Evolutionary conservation across 2,797 vertebrate species (phyloP).

Genomic region (Lithobates sylvaticus): DNA sequence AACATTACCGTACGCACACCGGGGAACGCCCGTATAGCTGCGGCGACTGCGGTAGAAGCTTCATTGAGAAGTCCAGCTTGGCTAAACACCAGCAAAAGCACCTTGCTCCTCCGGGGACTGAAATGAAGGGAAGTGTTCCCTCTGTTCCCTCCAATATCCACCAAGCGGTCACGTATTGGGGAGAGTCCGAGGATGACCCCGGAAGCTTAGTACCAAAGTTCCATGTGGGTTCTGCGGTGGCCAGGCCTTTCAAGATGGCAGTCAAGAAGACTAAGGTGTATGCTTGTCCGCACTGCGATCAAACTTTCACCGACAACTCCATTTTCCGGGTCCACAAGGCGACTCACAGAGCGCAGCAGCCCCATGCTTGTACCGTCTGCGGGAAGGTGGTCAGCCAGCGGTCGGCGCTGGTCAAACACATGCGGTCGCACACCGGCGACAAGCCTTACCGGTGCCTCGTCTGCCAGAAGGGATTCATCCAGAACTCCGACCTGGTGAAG

Average conservation of each 20-base stretch:
- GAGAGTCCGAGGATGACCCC: slow-evolving; percentile 30
- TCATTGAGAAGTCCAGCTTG: slow-evolving; percentile 61
- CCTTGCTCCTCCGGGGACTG: not conserved
- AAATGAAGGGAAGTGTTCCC: not conserved
- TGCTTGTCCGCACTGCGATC: slow-evolving; percentile 38
- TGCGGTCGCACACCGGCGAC: slow-evolving; percentile 43
- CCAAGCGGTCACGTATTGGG: slow-evolving; percentile 45
- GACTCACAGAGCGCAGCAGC: slow-evolving; percentile 38
- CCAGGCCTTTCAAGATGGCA: not conserved
- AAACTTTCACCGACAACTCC: slow-evolving; percentile 47
- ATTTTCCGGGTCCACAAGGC: slow-evolving; percentile 45
- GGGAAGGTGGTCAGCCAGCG: slow-evolving; percentile 59
- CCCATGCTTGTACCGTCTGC: slow-evolving; percentile 67
- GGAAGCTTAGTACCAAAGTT: slow-evolving; percentile 43
- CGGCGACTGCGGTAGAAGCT: slow-evolving; percentile 58
- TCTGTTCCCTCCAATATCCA: not conserved
- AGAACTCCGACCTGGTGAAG: slow-evolving; percentile 53
- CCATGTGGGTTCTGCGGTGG: not conserved
- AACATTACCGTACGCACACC: slow-evolving; percentile 49
- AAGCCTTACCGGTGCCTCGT: slow-evolving; percentile 17
- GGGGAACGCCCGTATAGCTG: slow-evolving; percentile 45
- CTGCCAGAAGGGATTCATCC: slow-evolving; percentile 46
- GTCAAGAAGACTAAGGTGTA: not conserved
- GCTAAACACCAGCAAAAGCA: slow-evolving; percentile 44
- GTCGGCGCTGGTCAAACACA: slow-evolving; percentile 50